Conservation (phyloP, 2,888 invertebrate species). For the Lasioglossum vierecki region DNA sequence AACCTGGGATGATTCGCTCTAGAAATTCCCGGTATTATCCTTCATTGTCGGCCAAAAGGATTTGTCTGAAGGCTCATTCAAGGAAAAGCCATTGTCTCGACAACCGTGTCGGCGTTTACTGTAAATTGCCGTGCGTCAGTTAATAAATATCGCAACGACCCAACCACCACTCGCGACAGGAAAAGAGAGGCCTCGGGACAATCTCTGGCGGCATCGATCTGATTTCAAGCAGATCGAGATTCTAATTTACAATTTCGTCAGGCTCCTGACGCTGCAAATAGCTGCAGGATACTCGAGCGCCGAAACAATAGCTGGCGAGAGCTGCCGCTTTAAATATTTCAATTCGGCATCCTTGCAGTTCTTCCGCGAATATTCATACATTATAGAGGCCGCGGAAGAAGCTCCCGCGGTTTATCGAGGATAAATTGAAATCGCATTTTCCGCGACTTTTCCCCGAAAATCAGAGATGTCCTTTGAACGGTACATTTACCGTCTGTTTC, state of each 20-base stretch:
- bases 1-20: background rate
- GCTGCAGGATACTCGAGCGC: background rate
- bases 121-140: constrained; percentile 13
- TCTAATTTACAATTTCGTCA: constrained; percentile 3
- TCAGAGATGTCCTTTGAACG: too few species aligned
- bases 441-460: background rate
- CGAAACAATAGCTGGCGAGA: background rate
- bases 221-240: constrained; percentile 15
- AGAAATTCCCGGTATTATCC: constrained; percentile 15
- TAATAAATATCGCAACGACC: constrained; percentile 14
- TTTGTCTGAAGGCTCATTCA: constrained; percentile 10
- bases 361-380: background rate
- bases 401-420: background rate
- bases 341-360: background rate
- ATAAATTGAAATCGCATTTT: background rate
- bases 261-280: background rate
- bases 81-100: constrained; percentile 16
- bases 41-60: constrained; percentile 18
- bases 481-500: too few species aligned
- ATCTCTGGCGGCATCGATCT: background rate
- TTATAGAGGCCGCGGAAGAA: background rate
- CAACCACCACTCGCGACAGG: background rate
- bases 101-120: constrained; percentile 21
- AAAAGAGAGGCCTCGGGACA: background rate
- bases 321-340: background rate